These are phyloP conservation scores for Cyaniris semiargus DNA, from an alignment of 2,888 invertebrate species.

Conservation along the genomic window DNA sequence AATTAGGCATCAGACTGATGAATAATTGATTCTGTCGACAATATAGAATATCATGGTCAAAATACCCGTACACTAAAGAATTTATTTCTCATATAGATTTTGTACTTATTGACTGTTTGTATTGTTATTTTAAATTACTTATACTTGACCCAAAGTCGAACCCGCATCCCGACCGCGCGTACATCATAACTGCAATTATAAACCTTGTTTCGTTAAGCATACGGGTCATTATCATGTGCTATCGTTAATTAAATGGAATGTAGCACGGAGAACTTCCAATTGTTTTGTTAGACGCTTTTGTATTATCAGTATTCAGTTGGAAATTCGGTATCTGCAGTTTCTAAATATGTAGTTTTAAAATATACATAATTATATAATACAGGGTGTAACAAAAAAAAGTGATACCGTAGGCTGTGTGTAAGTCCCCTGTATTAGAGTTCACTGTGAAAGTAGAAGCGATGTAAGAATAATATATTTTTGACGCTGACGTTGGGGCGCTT, in stretches of 20 bases:
- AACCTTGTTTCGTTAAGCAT: constrained; percentile 31
- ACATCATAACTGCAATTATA: constrained; percentile 27
- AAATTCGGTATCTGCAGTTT: background rate
- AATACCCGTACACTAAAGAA: background rate
- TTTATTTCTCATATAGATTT: background rate
- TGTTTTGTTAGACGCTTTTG: constrained; percentile 24
- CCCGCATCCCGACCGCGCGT: constrained; percentile 35
- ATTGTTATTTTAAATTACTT: constrained; percentile 14
- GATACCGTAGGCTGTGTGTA: too few species aligned
- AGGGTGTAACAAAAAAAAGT: background rate
- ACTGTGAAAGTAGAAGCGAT: too few species aligned
- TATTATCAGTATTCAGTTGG: background rate
- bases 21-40: too few species aligned
- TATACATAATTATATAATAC: too few species aligned
- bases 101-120: background rate
- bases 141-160: constrained; percentile 35
- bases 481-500: too few species aligned
- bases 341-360: background rate
- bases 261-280: constrained; percentile 13
- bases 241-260: constrained; percentile 12
- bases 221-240: constrained; percentile 26
- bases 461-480: too few species aligned
- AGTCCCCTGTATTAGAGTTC: too few species aligned
- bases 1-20: too few species aligned
- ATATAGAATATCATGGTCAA: background rate